Evolutionary conservation across 2,888 invertebrate genomes (phyloP).

Genomic region (Drosophila demipolita): DNA sequence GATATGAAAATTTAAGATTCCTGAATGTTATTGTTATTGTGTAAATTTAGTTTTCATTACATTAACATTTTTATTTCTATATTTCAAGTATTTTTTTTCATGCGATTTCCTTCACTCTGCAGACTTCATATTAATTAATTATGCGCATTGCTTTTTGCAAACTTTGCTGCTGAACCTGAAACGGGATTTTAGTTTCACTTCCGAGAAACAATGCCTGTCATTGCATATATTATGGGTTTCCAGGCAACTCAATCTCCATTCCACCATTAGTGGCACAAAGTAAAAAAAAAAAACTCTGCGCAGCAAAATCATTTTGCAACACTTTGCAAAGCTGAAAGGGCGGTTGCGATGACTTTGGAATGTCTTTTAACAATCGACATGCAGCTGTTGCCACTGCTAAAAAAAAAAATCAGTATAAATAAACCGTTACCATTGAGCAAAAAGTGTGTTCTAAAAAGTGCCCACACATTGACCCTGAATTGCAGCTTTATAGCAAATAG

Average conservation of each 20-base stretch:
- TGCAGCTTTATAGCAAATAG: constrained; percentile 1
- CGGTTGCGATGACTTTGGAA: background rate
- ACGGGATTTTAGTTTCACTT: background rate
- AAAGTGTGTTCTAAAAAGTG: background rate
- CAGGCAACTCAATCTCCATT: background rate
- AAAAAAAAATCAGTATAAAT: background rate
- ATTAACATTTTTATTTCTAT: background rate
- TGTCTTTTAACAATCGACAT: constrained; percentile 11
- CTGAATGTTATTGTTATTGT: background rate
- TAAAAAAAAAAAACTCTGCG: constrained; percentile 2
- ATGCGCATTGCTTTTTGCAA: background rate
- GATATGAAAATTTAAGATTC: background rate
- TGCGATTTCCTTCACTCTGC: background rate
- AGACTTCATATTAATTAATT: background rate
- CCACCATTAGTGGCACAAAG: background rate
- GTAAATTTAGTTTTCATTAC: background rate
- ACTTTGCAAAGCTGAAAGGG: constrained; percentile 12
- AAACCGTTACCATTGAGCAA: constrained; percentile 6
- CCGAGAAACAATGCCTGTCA: constrained; percentile 13
- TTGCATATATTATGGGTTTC: constrained; percentile 28
- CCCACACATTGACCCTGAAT: background rate
- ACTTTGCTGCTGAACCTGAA: background rate
- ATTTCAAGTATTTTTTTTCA: background rate
- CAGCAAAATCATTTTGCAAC: background rate
- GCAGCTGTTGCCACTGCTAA: constrained; percentile 8